A percentile compares a stretch with the other conserved stretches of the same genome.
These are phyloP conservation scores for Dorcus hopei DNA, from an alignment of 2,888 invertebrate genomes.

Conservation along the genomic window DNA sequence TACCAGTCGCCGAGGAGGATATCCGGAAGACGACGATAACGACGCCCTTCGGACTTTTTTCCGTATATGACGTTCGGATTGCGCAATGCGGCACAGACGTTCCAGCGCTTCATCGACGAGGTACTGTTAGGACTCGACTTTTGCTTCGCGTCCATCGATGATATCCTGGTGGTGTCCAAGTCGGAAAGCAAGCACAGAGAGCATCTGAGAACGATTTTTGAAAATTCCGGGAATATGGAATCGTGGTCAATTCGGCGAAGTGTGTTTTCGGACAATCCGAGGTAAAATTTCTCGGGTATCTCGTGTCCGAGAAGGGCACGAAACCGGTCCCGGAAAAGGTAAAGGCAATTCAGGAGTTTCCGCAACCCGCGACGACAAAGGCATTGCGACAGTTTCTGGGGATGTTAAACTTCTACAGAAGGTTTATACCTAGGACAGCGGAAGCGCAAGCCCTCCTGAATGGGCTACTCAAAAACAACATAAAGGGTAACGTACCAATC, in stretches of 20 bases:
- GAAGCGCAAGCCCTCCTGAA: conserved; percentile 37
- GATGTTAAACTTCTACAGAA: neutral
- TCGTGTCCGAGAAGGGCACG: neutral
- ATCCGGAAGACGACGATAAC: conserved; percentile 32
- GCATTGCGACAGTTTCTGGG: neutral
- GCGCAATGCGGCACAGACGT: conserved; percentile 33
- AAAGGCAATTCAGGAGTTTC: neutral
- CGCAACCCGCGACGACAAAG: neutral
- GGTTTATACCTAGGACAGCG: conserved; percentile 33
- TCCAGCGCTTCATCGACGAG: too few relatives aligned
- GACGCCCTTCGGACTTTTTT: conserved; percentile 30
- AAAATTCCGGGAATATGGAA: neutral
- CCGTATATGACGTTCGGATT: conserved; percentile 31
- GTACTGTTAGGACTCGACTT: conserved; percentile 17
- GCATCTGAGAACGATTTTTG: neutral
- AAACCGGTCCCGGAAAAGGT: neutral
- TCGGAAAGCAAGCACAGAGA: conserved; percentile 9
- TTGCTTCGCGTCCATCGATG: conserved; percentile 28
- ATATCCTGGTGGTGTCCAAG: neutral
- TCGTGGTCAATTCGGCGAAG: neutral
- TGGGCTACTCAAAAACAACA: conserved; percentile 19
- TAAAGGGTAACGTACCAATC: neutral
- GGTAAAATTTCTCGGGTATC: neutral
- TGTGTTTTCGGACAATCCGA: neutral
- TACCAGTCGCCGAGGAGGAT: conserved; percentile 25